phyloP scores from a whole-genome alignment of 2,113 vertebrate genomes.

The Periophthalmus modestus region DNA sequence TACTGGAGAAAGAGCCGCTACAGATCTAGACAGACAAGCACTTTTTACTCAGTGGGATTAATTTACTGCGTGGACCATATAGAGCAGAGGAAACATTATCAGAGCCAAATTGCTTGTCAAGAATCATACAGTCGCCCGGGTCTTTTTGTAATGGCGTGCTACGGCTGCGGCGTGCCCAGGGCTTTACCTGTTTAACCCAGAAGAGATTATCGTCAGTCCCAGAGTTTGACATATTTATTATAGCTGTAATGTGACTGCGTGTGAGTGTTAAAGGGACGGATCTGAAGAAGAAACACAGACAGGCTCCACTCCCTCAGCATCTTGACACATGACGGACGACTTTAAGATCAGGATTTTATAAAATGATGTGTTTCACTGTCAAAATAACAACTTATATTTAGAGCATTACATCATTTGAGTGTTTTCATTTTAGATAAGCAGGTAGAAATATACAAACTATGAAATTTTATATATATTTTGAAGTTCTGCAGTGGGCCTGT shows the following conservation, averaged over 20 bases:
- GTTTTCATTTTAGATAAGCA: not conserved
- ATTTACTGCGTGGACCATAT: conserved; percentile 3
- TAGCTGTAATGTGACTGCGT: not conserved
- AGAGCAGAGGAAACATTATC: conserved; percentile 14
- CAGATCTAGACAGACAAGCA: not conserved
- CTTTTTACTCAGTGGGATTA: not conserved
- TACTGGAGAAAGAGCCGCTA: not conserved
- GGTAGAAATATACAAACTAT: not conserved
- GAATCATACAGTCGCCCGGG: conserved; percentile 20
- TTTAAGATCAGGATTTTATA: not conserved
- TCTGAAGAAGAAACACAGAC: conserved; percentile 9
- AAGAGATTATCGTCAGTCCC: conserved; percentile 33
- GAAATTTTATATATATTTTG: not conserved
- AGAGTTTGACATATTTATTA: conserved; percentile 35
- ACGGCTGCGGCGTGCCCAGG: not conserved
- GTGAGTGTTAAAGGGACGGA: not conserved
- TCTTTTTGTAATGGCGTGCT: conserved; percentile 34
- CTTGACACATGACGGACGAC: conserved; percentile 32
- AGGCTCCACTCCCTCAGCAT: conserved; percentile 22
- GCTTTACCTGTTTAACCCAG: conserved; percentile 37
- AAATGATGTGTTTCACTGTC: not conserved
- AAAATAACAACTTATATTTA: conserved; percentile 2
- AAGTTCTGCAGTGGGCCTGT: no score
- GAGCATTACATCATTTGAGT: not conserved
- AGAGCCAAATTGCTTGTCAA: conserved; percentile 12